Conservation (phyloP, 2,113 vertebrate genomes). For the Corvus moneduloides region DNA sequence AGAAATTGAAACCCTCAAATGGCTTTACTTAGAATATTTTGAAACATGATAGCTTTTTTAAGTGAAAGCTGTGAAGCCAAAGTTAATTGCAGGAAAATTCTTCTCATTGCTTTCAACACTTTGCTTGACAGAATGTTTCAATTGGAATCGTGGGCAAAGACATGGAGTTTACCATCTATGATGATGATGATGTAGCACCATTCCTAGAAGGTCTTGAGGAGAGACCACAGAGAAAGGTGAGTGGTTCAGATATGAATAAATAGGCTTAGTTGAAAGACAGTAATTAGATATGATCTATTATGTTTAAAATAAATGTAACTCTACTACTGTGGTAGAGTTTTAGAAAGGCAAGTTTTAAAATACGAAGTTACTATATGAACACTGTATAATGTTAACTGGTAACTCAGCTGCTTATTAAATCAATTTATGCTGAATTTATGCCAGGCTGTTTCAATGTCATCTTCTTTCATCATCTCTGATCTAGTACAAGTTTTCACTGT, state of each 20-base stretch:
- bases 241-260: not conserved
- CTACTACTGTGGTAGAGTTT: not conserved
- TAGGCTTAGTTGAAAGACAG: not conserved
- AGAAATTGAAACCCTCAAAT: not conserved
- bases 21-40: not conserved
- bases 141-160: conserved; percentile 97
- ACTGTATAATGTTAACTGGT: not conserved
- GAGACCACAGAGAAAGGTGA: conserved; percentile 94
- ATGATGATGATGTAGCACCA: conserved; percentile 91
- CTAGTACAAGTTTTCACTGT: not conserved
- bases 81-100: not conserved
- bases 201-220: conserved; percentile 98
- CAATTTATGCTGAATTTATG: not conserved
- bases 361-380: not conserved
- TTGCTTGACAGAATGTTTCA: conserved; percentile 86
- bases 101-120: not conserved
- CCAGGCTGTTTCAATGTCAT: not conserved
- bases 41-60: not conserved
- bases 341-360: not conserved
- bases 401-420: not conserved
- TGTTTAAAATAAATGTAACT: not conserved
- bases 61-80: not conserved
- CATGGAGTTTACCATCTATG: conserved; percentile 95
- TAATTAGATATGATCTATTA: not conserved
- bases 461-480: not conserved